Evolutionary conservation across 2,888 invertebrate species (phyloP).

Genomic region (Eristalinus sepulchralis): DNA sequence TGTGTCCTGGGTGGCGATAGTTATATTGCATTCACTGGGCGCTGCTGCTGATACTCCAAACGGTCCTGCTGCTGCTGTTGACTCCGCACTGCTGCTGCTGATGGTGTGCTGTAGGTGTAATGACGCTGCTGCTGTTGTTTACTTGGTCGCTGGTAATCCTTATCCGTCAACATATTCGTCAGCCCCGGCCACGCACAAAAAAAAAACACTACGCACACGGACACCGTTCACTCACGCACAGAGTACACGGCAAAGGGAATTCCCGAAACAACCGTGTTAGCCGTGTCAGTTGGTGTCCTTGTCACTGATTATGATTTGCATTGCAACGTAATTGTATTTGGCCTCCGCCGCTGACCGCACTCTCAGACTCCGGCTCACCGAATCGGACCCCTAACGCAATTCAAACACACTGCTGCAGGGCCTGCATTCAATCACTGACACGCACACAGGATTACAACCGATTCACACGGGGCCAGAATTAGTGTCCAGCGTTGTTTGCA

Average conservation of each 20-base stretch:
- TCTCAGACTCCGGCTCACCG: not conserved
- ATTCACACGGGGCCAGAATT: slow-evolving; percentile 25
- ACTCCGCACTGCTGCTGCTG: slow-evolving; percentile 24
- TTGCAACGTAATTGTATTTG: slow-evolving; percentile 54
- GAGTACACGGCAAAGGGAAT: not conserved
- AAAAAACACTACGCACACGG: slow-evolving; percentile 14
- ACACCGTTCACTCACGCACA: not conserved
- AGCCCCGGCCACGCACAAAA: slow-evolving; percentile 1
- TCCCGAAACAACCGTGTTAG: not conserved
- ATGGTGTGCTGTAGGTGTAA: not conserved
- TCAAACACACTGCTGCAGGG: slow-evolving; percentile 18
- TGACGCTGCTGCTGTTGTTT: slow-evolving; percentile 24
- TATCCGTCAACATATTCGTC: slow-evolving; percentile 65
- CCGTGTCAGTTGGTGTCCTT: slow-evolving; percentile 37
- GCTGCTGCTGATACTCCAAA: slow-evolving; percentile 44
- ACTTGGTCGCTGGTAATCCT: slow-evolving; percentile 58
- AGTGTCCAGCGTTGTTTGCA: slow-evolving; percentile 53
- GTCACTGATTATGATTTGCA: slow-evolving; percentile 51
- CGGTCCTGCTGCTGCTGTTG: slow-evolving; percentile 35
- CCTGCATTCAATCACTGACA: slow-evolving; percentile 43
- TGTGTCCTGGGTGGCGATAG: slow-evolving; percentile 57
- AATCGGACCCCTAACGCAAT: not conserved
- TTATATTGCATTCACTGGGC: slow-evolving; percentile 64
- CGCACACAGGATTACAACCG: slow-evolving; percentile 13
- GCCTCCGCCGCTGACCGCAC: slow-evolving; percentile 2